Base-by-base conservation (phyloP, 2,888 invertebrate genomes). In the Apamea anceps region DNA sequence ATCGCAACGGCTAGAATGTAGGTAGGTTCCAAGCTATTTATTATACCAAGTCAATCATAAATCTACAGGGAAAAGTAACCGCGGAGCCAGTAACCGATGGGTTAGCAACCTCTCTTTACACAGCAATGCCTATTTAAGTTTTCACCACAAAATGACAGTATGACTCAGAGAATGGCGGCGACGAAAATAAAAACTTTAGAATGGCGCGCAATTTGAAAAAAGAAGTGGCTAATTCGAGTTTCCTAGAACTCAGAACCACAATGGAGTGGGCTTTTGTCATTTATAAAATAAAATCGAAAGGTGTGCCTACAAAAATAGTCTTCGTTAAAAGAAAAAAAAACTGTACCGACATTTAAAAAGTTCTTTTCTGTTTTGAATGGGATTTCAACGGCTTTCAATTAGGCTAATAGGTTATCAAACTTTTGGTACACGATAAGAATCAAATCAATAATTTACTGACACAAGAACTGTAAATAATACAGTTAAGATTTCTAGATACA, bases 131-230 rank as follows among this genome's bases (percentile, higher is more conserved):
- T 70, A 77, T 84, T 84, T 87, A 85, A 68, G 89, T 88, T 88
- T 88, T 89, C 88, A 88, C 88, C 88, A 57, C 89, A 81, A 88
- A 89, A 87, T 82, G 75, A 85, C 78, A 76, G 78, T 68, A 75
- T 89, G 88, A 89, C 45, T 88, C 89, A 89, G 63, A 87, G 72
- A 65, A 77, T 85, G 88, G 77, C 77, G 68, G 2, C 77, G 65
- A 67, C 63, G 68, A 73, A 85, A 75, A 84, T 37, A 87, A 85
- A 85, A 79, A 67, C 51, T 62, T 74, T 66, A 80, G 80, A 87
- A 80, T 84, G 85, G 85, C 76, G 72, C 85, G 72, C 65, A 37
- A 75, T 87, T 87, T 80, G 60, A 85, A 77, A 80, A 72, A 87
- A 66, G 74, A 75, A 87, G 12, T 63, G 28, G 42, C 48, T 15